Base-by-base conservation (phyloP, 2,113 vertebrate species). In the Toxotes chatareus region DNA sequence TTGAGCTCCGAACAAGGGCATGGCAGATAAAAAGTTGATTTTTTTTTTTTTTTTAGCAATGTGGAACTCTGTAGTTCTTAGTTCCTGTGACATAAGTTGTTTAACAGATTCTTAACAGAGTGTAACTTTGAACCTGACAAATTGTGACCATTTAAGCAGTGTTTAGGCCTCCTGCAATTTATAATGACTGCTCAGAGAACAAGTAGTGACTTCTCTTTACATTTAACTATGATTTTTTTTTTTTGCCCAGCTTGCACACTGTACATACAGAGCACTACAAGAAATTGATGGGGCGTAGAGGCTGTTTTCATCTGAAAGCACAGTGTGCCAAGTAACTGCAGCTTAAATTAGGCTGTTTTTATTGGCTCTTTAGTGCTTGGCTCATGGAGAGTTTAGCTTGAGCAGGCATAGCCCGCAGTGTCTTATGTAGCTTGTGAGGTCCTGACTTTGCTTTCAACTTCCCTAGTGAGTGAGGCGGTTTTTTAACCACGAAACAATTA, bases 331-430 rank as follows among this genome's bases (percentile, higher is more conserved):
- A 86, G 67, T 75, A 66, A 62, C 68, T 83, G 80, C 80, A 38
- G 65, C 57, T 84, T 73, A 80, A 90, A 87, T 72, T 74, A 89
- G 78, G 55, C 71, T 86, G 82, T 84, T 91, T 91, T 92, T 89
- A 92, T 86, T 92, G 91, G 90, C 86, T 91, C 77, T 81, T 90
- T 73, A 73, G 76, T 68, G 47, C 72, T 84, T 67, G 88, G 84
- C 87, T 88, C 70, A n/a, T 16, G 61, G 66, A 63, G 83, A 81
- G 86, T 80, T 84, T 66, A 86, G 76, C 76, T 73, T n/a, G 49
- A 83, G 62, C 82, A 83, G 80, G 76, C 80, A 85, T 62, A 59
- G 82, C 88, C 80, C 23, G 32, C 76, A 64, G 91, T 72, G 85
- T 89, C 80, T 86, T 84, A 80, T 91, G 84, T 73, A 86, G 82